Evolutionary conservation across 1,140 invertebrate genomes (phyloP).

Genomic region (Aradophagus sp.): DNA sequence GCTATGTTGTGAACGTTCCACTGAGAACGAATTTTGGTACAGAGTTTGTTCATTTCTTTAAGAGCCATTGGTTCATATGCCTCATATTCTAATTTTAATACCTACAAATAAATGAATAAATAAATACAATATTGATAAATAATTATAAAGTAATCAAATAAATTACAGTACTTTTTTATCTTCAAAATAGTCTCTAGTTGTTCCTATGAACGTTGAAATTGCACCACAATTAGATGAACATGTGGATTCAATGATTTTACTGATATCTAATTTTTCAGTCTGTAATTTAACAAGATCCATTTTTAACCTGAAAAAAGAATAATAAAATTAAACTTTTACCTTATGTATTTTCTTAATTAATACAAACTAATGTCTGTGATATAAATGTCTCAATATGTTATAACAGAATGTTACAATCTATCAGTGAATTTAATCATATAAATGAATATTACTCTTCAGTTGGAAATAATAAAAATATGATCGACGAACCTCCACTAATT

Average conservation of each 20-base stretch:
- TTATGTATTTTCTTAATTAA: no score
- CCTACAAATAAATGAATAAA: constrained; percentile 71
- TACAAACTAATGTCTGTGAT: no score
- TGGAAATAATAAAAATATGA: no score
- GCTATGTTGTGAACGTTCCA: constrained; percentile 88
- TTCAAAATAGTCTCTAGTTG: constrained; percentile 92
- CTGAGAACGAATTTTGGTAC: constrained; percentile 80
- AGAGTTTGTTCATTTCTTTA: constrained; percentile 88
- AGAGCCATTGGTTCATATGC: constrained; percentile 94
- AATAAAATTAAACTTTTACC: no score
- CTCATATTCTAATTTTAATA: constrained; percentile 91
- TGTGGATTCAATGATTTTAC: constrained; percentile 80
- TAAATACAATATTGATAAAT: not conserved
- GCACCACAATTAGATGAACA: constrained; percentile 87
- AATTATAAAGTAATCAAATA: constrained; percentile 10
- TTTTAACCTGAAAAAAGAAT: constrained; percentile 61
- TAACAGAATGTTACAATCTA: no score
- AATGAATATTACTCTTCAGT: no score
- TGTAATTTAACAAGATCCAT: constrained; percentile 80
- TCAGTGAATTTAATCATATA: no score
- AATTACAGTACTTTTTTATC: constrained; percentile 80
- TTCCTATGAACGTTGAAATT: constrained; percentile 92
- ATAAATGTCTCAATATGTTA: no score
- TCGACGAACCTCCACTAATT: constrained; percentile 84
- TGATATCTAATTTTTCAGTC: constrained; percentile 81